A percentile compares a stretch with the other conserved stretches of the same genome.
phyloP scores from a whole-genome alignment of 92 coral and sea anemone genomes.

The Epizoanthus scotinus region DNA sequence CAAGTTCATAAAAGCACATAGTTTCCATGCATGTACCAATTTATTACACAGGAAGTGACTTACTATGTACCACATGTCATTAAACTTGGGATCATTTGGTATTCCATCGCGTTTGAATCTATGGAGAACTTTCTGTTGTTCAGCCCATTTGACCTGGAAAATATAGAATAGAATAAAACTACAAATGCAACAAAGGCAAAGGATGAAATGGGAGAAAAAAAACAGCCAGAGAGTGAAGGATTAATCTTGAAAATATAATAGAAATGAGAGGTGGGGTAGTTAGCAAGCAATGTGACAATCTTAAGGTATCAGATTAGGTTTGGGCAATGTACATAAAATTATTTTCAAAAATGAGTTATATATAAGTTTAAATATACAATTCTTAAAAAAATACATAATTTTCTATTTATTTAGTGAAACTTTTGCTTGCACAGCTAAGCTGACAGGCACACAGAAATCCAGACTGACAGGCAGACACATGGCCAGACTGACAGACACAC shows the following conservation, averaged over 20 bases:
- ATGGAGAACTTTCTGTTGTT: conserved; percentile 90
- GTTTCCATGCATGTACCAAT: too few relatives aligned
- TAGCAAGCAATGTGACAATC: neutral
- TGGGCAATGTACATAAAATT: too few relatives aligned
- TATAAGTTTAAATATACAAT: too few relatives aligned
- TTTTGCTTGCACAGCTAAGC: neutral
- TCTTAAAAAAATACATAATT: too few relatives aligned
- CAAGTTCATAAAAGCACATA: too few relatives aligned
- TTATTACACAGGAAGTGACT: conserved; percentile 25
- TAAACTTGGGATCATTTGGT: conserved; percentile 92
- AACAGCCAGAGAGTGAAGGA: too few relatives aligned
- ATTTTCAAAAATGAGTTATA: too few relatives aligned
- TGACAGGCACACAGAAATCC: neutral
- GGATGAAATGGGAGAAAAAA: neutral
- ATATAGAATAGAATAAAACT: neutral
- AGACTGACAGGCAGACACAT: too few relatives aligned
- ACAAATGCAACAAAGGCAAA: neutral
- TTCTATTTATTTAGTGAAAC: too few relatives aligned
- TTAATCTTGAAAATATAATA: too few relatives aligned
- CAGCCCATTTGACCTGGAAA: conserved; percentile 88
- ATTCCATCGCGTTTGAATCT: conserved; percentile 90
- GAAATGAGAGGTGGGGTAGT: too few relatives aligned
- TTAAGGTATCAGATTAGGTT: neutral
- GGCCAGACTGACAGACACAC: neutral
- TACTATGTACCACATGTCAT: conserved; percentile 98